phyloP scores from a whole-genome alignment of 1,140 invertebrate genomes.

The Brachystomella parvula region DNA sequence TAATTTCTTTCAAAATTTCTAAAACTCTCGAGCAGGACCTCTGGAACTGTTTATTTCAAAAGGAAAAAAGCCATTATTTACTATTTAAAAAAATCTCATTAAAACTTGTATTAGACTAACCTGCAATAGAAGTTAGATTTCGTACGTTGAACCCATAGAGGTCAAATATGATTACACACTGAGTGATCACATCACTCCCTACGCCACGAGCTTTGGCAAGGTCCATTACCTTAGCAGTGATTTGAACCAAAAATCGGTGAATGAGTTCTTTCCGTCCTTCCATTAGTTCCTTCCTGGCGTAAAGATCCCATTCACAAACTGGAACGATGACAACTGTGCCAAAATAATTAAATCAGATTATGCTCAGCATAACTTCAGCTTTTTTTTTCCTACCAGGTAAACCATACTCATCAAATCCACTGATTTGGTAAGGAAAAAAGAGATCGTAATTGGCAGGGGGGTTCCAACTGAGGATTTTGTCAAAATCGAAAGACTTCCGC shows the following conservation, averaged over 20 bases:
- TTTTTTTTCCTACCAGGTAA: background rate
- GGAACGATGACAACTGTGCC: conserved; percentile 6
- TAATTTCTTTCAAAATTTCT: conserved; percentile 21
- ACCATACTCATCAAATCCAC: conserved; percentile 9
- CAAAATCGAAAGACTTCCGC: conserved; percentile 6
- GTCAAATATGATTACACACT: conserved; percentile 13
- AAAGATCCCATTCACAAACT: conserved; percentile 11
- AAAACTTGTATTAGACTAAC: too few relatives aligned
- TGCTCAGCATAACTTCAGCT: background rate
- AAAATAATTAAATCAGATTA: background rate
- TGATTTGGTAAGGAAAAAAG: conserved; percentile 6
- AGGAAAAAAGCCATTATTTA: background rate
- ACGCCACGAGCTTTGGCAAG: background rate
- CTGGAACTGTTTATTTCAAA: conserved; percentile 4
- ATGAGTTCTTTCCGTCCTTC: conserved; percentile 4
- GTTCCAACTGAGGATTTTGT: background rate
- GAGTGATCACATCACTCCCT: conserved; percentile 11
- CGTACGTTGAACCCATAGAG: background rate
- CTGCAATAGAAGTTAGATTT: conserved; percentile 11
- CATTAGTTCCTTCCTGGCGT: background rate
- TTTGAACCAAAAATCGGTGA: background rate
- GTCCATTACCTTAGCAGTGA: conserved; percentile 12
- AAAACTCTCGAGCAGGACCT: conserved; percentile 9
- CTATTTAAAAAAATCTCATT: background rate
- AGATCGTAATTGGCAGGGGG: conserved; percentile 5